phyloP scores from a whole-genome alignment of 2,113 vertebrate genomes.

The Brachyhypopomus occidentalis region DNA sequence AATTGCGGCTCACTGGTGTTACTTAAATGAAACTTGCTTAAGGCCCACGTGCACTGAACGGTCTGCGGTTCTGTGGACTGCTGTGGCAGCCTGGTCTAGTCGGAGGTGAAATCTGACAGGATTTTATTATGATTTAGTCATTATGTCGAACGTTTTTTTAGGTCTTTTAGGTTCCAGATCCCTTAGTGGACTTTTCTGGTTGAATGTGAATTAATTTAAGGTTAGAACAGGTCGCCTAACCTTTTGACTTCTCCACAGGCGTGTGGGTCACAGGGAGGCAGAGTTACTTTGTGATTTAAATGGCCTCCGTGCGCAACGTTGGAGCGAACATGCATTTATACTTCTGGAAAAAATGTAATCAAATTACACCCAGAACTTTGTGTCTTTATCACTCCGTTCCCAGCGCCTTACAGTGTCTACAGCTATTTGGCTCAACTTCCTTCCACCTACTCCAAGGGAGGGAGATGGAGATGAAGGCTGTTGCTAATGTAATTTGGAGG shows the following conservation, averaged over 20 bases:
- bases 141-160: no score
- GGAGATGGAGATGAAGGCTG: slow-evolving; percentile 64
- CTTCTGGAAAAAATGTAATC: slow-evolving; percentile 72
- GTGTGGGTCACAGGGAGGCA: slow-evolving; percentile 55
- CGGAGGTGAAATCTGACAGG: not conserved
- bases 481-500: slow-evolving; percentile 79
- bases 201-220: no score
- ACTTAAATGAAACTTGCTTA: slow-evolving; percentile 8
- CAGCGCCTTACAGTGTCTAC: slow-evolving; percentile 75
- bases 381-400: slow-evolving; percentile 73
- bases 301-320: slow-evolving; percentile 65
- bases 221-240: not conserved
- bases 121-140: not conserved
- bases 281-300: slow-evolving; percentile 67
- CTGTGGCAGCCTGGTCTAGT: not conserved
- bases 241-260: slow-evolving; percentile 52
- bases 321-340: slow-evolving; percentile 69
- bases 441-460: slow-evolving; percentile 78
- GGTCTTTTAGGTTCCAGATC: no score
- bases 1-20: slow-evolving; percentile 16
- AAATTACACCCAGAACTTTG: slow-evolving; percentile 78
- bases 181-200: no score
- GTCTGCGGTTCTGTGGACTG: not conserved
- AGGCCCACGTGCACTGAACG: not conserved
- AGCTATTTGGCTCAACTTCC: slow-evolving; percentile 76